phyloP scores from a whole-genome alignment of 2,797 vertebrate species.

The Heterohyrax brucei region DNA sequence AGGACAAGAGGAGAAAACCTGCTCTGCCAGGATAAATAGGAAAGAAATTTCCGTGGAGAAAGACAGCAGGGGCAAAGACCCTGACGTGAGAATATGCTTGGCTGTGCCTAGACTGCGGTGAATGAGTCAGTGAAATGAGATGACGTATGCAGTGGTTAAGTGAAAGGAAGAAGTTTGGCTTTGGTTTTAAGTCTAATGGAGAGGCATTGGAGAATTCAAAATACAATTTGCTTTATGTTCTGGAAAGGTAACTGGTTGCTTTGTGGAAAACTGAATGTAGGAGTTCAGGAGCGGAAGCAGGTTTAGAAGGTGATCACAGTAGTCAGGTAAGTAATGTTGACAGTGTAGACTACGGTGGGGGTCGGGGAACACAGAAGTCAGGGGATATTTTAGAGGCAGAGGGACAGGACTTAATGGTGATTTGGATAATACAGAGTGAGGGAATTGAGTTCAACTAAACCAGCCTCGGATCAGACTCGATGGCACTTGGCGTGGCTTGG shows the following conservation, averaged over 20 bases:
- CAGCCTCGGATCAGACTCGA: neutral
- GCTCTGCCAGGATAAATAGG: neutral
- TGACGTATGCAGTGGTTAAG: fast-evolving
- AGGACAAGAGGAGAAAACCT: neutral
- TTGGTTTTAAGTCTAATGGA: neutral
- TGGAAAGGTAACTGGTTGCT: neutral
- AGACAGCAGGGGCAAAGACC: neutral
- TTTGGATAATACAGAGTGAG: neutral
- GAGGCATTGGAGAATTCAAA: conserved; percentile 26
- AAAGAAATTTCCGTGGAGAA: neutral
- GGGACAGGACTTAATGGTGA: neutral
- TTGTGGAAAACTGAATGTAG: neutral
- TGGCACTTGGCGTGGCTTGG: no score
- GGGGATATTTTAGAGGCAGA: neutral
- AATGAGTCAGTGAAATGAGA: neutral
- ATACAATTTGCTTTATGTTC: neutral
- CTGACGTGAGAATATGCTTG: neutral
- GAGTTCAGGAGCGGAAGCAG: neutral
- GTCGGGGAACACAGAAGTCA: neutral
- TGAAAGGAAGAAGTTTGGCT: neutral
- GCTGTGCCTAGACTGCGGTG: neutral
- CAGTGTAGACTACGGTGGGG: neutral
- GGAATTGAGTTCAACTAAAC: neutral
- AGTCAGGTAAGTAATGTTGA: neutral
- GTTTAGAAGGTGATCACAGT: neutral